Evolutionary conservation across 2,888 invertebrate genomes (phyloP).

Genomic region (Melolontha melolontha): DNA sequence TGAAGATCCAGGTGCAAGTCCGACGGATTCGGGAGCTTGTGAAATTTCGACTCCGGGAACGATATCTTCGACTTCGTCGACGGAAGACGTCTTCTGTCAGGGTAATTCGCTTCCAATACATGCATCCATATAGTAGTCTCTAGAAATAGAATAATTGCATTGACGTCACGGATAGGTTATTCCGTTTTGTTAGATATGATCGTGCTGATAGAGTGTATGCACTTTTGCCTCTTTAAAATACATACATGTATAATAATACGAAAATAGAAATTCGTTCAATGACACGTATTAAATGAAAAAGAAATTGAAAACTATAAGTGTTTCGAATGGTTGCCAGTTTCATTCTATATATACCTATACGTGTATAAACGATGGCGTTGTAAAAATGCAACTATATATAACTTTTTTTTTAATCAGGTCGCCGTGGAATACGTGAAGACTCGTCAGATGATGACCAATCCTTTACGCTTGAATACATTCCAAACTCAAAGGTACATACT

Average conservation of each 20-base stretch:
- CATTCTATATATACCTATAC: constrained; percentile 46
- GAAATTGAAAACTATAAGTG: constrained; percentile 51
- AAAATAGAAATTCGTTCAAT: constrained; percentile 55
- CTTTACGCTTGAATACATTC: constrained; percentile 57
- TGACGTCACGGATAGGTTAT: constrained; percentile 41
- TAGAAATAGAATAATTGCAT: constrained; percentile 40
- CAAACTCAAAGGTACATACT: constrained; percentile 57
- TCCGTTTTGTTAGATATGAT: constrained; percentile 45
- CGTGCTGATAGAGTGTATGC: constrained; percentile 42
- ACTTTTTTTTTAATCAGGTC: constrained; percentile 49
- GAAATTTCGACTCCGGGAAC: constrained; percentile 75
- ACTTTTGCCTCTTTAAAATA: constrained; percentile 33
- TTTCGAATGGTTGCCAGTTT: constrained; percentile 50
- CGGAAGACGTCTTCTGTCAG: constrained; percentile 71
- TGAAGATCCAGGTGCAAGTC: constrained; percentile 66
- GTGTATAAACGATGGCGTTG: constrained; percentile 45
- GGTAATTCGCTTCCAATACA: constrained; percentile 54
- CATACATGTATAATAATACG: constrained; percentile 38
- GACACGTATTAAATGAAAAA: constrained; percentile 52
- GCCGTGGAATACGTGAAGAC: constrained; percentile 55
- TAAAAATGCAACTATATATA: constrained; percentile 43
- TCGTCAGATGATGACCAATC: constrained; percentile 61
- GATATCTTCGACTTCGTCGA: constrained; percentile 79
- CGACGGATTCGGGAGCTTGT: constrained; percentile 67
- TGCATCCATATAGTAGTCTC: constrained; percentile 11